Conservation (phyloP, 2,797 vertebrate genomes). For the Hippoglossus hippoglossus region DNA sequence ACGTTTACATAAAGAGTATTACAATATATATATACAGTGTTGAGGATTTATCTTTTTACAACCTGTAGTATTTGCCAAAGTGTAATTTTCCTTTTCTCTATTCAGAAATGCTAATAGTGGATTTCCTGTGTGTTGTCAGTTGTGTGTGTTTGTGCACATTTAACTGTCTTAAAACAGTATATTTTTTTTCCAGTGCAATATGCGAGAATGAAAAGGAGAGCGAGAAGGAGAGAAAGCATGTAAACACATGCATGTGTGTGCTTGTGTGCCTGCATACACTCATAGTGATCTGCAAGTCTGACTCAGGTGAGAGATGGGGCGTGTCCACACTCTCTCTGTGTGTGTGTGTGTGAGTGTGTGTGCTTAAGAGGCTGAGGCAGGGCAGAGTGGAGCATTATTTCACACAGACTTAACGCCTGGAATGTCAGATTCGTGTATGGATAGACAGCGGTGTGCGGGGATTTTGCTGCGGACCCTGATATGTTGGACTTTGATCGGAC, state of each 20-base stretch:
- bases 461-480: conserved; percentile 77
- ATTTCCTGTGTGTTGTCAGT: conserved; percentile 22
- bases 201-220: background rate
- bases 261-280: conserved; percentile 54
- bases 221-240: conserved; percentile 14
- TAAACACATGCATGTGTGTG: conserved; percentile 60
- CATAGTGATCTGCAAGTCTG: conserved; percentile 74
- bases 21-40: background rate
- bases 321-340: conserved; percentile 59
- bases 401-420: conserved; percentile 54
- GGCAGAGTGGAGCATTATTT: conserved; percentile 62
- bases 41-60: conserved; percentile 1
- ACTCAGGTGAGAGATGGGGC: conserved; percentile 85
- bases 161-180: conserved; percentile 4
- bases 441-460: conserved; percentile 25
- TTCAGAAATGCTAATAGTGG: conserved; percentile 1
- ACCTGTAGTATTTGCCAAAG: background rate
- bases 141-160: background rate
- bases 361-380: conserved; percentile 82
- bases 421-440: conserved; percentile 68
- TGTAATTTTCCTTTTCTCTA: conserved; percentile 6
- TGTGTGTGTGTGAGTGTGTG: conserved; percentile 37
- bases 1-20: background rate
- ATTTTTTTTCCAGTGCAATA: conserved; percentile 5
- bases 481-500: conserved; percentile 76